Conservation (phyloP, 2,113 vertebrate species). For the Alligator sinensis region DNA sequence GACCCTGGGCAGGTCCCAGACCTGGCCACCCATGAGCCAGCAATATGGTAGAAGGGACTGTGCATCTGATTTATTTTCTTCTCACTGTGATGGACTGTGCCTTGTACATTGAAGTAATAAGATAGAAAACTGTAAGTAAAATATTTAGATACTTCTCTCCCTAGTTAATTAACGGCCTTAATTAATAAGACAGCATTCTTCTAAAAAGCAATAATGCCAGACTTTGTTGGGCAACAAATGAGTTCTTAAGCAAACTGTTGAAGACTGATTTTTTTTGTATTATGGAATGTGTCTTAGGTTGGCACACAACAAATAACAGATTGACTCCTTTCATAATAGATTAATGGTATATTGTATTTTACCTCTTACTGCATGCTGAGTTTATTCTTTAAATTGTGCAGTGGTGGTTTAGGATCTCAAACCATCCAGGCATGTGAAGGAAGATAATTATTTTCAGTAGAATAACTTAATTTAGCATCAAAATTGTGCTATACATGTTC, state of each 20-base stretch:
- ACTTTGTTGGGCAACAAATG: slow-evolving; percentile 53
- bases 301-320: slow-evolving; percentile 33
- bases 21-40: too few species aligned
- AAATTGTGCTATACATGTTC: neutral
- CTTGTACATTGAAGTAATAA: neutral
- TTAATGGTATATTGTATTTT: slow-evolving; percentile 62
- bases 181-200: neutral
- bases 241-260: slow-evolving; percentile 59
- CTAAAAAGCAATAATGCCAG: slow-evolving; percentile 21
- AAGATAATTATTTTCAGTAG: neutral
- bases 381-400: neutral
- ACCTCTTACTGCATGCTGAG: neutral
- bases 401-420: slow-evolving; percentile 18
- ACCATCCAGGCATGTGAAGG: neutral
- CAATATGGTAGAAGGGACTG: neutral
- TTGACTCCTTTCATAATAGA: slow-evolving; percentile 42
- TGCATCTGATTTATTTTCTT: neutral
- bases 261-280: slow-evolving; percentile 72
- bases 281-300: slow-evolving; percentile 41
- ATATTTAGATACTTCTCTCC: slow-evolving; percentile 21
- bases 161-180: neutral
- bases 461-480: neutral
- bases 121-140: neutral
- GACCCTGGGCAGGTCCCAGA: too few species aligned
- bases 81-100: neutral